Percentiles rank a stretch among this genome's conserved stretches.
These are phyloP conservation scores for Ondatra zibethicus DNA, from an alignment of 2,113 vertebrate genomes.

Conservation along the genomic window DNA sequence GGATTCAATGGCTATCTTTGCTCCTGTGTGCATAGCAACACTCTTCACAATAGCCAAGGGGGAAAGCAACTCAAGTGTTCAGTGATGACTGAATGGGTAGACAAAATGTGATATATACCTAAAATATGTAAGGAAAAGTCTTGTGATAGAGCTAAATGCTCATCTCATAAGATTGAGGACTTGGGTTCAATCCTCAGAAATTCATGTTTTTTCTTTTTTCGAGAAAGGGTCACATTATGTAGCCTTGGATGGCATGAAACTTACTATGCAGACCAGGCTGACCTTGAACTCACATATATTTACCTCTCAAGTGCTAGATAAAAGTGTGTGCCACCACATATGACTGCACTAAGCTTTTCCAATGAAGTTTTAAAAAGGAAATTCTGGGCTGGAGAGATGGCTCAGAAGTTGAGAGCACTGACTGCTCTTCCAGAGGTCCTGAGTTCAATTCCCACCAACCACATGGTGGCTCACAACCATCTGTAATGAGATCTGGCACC, in stretches of 20 bases:
- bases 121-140: background rate
- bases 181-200: background rate
- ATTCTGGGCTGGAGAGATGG: too few relatives aligned
- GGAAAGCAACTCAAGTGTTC: background rate
- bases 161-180: background rate
- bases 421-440: too few relatives aligned
- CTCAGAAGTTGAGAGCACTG: too few relatives aligned
- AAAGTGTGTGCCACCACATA: background rate
- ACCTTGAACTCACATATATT: background rate
- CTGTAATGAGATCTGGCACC: too few relatives aligned
- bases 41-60: conserved; percentile 10
- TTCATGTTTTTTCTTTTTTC: background rate
- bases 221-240: background rate
- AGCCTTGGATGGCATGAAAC: background rate
- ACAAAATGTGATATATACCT: background rate
- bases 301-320: background rate
- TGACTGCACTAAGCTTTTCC: background rate
- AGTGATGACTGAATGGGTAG: background rate
- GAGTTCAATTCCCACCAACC: too few relatives aligned
- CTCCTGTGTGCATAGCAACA: background rate
- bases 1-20: background rate
- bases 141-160: background rate
- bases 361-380: background rate
- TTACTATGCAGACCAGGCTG: background rate
- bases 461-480: too few relatives aligned